A percentile compares a stretch with the other conserved stretches of the same genome.
These are phyloP conservation scores for Cygnus atratus DNA, from an alignment of 2,113 vertebrate genomes.

Conservation along the genomic window DNA sequence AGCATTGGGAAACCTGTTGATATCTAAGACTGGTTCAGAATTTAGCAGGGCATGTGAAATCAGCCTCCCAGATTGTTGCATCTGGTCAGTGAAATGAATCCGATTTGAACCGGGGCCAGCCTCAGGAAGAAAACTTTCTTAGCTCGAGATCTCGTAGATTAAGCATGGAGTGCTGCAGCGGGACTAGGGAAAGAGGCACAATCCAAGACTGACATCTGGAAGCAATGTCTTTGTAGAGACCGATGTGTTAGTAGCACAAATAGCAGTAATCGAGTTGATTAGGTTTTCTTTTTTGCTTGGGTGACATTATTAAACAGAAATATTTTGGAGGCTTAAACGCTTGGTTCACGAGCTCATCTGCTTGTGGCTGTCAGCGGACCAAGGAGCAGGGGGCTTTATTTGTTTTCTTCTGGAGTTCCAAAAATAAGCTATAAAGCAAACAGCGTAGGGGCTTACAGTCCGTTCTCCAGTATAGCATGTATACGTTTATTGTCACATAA, in stretches of 20 bases:
- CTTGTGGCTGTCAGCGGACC: background rate
- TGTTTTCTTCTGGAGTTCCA: background rate
- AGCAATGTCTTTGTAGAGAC: background rate
- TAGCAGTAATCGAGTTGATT: background rate
- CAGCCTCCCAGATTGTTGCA: background rate
- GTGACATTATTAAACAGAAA: background rate
- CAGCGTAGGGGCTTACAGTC: background rate
- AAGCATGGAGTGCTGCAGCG: background rate
- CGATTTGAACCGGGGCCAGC: background rate
- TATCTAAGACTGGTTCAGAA: background rate
- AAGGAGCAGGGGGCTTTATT: background rate
- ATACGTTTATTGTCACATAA: background rate
- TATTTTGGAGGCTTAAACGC: background rate
- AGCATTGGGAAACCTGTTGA: background rate
- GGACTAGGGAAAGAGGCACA: background rate
- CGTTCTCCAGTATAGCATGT: accelerated
- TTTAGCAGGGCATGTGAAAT: background rate
- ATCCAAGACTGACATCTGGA: background rate
- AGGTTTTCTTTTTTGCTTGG: background rate
- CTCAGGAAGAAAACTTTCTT: background rate
- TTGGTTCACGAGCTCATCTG: background rate
- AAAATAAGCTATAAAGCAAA: background rate
- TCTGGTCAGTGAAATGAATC: conserved; percentile 34
- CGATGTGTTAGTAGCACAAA: background rate
- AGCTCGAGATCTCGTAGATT: background rate